Evolutionary conservation across 2,888 invertebrate genomes (phyloP), one percentile per base, ranked within the genome.

Genomic region (Sialis lutaria): DNA sequence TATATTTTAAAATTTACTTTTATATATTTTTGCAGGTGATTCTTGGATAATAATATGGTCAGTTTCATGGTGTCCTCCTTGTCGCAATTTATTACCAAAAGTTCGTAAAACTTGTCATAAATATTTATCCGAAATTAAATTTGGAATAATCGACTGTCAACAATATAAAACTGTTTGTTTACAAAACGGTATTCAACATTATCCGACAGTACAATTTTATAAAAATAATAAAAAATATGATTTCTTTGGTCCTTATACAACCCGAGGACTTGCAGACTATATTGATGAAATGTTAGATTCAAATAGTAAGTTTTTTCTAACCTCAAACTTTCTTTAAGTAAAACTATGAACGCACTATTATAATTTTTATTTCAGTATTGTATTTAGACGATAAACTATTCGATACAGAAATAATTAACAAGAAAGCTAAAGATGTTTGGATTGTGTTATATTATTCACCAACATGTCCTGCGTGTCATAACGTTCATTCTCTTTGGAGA

Each of bases 21-120:
- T n/a, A n/a, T 43, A 42, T 40, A 54, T 49, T 40, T 44, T 53
- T 51, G n/a, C 50, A 65, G 65, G 60, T 41, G 55, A 56, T 45
- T 62, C 65, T 1, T 82, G 80, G 79, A 74, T 83, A 54, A 68
- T 85, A 31, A 82, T 84, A 58, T 84, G 82, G 70, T 82, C 78
- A 61, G 79, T 82, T 1, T 82, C 83, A 55, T 82, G 82, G 80
- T 85, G 84, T 60, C 82, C 83, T 5, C 83, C 83, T 1, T 85
- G 84, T 57, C 71, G 79, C 64, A 67, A 71, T 49, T 64, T 83
- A 51, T 64, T 83, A 48, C 79, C 80, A 9, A 79, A 82, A 64
- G 65, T 81, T 50, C 67, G 82, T 7, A 75, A 75, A 59, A 75
- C 79, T 10, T 77, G 80, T 46, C 60, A 67, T 40, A 59, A 65